Conservation (phyloP, 1,140 invertebrate genomes). For the Leptoteleia sp. region DNA sequence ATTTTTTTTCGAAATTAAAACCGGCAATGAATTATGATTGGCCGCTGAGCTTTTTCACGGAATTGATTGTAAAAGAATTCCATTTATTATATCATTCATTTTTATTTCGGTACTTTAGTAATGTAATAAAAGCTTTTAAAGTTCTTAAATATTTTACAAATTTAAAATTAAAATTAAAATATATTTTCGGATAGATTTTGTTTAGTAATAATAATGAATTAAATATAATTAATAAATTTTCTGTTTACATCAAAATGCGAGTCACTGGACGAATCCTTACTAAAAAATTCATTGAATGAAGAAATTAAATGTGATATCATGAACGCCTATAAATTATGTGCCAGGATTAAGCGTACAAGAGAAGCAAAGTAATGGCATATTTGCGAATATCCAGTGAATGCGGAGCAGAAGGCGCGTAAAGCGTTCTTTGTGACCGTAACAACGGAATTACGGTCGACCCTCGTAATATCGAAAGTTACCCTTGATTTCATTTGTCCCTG, state of each 20-base stretch:
- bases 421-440: slow-evolving; percentile 42
- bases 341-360: slow-evolving; percentile 28
- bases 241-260: too few species aligned
- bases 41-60: too few species aligned
- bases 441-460: slow-evolving; percentile 29
- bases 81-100: too few species aligned
- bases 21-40: slow-evolving; percentile 7
- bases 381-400: slow-evolving; percentile 52
- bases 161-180: too few species aligned
- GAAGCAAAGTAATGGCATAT: slow-evolving; percentile 41
- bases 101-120: too few species aligned
- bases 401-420: slow-evolving; percentile 59
- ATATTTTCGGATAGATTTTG: too few species aligned
- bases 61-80: too few species aligned
- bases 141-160: too few species aligned
- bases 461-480: slow-evolving; percentile 47
- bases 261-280: too few species aligned
- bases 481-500: slow-evolving; percentile 47
- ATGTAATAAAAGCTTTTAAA: too few species aligned
- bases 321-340: slow-evolving; percentile 16
- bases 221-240: too few species aligned
- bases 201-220: too few species aligned
- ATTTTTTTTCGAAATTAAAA: slow-evolving; percentile 25
- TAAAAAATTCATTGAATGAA: slow-evolving; percentile 13
- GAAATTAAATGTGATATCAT: slow-evolving; percentile 29